Conservation (phyloP, 1,140 invertebrate species). For the Drosophila varians region DNA sequence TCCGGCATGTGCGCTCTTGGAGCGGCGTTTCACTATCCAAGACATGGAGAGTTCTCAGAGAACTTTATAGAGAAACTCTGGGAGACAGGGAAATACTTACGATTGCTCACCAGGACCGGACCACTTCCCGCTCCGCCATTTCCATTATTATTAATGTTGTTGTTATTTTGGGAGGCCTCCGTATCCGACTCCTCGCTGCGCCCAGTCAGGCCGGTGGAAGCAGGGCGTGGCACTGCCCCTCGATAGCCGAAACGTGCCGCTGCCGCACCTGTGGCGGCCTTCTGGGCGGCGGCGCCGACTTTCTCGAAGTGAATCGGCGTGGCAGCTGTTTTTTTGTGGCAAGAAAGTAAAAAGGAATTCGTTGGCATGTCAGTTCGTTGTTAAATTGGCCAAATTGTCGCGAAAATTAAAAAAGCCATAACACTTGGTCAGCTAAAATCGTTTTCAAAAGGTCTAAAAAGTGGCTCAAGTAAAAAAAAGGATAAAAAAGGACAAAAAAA, state of each 20-base stretch:
- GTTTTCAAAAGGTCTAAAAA: slow-evolving; percentile 1
- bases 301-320: slow-evolving; percentile 74
- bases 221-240: slow-evolving; percentile 67
- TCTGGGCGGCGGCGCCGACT: slow-evolving; percentile 70
- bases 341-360: neutral
- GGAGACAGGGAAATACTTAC: slow-evolving; percentile 50
- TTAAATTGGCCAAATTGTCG: slow-evolving; percentile 52
- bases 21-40: slow-evolving; percentile 77
- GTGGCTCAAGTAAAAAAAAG: neutral
- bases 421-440: slow-evolving; percentile 11
- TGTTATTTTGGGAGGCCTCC: slow-evolving; percentile 57
- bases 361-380: slow-evolving; percentile 43
- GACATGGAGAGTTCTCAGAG: neutral
- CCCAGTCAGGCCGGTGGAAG: slow-evolving; percentile 58
- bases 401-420: slow-evolving; percentile 60
- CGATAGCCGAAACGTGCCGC: slow-evolving; percentile 78
- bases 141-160: slow-evolving; percentile 34
- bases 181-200: slow-evolving; percentile 45
- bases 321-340: neutral
- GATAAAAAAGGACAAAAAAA: neutral
- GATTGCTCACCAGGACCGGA: slow-evolving; percentile 70
- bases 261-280: slow-evolving; percentile 41
- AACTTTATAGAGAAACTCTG: neutral
- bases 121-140: slow-evolving; percentile 22
- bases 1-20: slow-evolving; percentile 82